Percentiles rank a stretch among this genome's conserved stretches.
These are phyloP conservation scores for Eubucco bourcierii DNA, from an alignment of 2,113 vertebrate genomes.

Conservation along the genomic window DNA sequence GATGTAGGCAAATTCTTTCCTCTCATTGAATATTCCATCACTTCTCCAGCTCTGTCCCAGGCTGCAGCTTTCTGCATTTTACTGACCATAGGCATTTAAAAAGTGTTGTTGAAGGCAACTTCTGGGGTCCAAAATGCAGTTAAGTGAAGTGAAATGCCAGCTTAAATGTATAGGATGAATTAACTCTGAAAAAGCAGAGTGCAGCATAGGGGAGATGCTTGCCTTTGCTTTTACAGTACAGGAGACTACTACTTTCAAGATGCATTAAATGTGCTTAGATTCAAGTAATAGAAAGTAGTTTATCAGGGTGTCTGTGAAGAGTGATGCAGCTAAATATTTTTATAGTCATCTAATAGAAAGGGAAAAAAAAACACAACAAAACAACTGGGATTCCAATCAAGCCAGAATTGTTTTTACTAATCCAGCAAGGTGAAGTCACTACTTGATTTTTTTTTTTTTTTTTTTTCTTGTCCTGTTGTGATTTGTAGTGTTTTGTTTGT, in stretches of 20 bases:
- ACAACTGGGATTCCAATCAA: not conserved
- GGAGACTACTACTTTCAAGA: not conserved
- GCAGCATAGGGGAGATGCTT: not conserved
- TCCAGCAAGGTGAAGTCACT: not conserved
- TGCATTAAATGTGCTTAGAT: not conserved
- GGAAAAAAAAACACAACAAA: not conserved
- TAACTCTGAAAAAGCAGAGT: not conserved
- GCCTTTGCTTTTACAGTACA: not conserved
- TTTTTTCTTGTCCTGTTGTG: slow-evolving; percentile 36
- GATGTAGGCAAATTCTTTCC: not conserved
- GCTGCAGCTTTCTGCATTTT: not conserved
- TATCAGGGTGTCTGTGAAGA: not conserved
- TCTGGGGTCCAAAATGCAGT: not conserved
- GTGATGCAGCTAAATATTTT: not conserved
- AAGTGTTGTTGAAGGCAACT: not conserved
- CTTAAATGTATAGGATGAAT: not conserved
- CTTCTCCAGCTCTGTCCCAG: not conserved
- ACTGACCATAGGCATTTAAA: not conserved
- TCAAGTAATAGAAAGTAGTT: not conserved
- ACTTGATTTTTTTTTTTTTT: slow-evolving; percentile 39
- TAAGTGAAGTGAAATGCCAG: not conserved
- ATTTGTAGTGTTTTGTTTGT: slow-evolving; percentile 48
- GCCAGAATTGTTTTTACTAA: slow-evolving; percentile 13
- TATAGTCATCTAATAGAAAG: not conserved
- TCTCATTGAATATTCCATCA: not conserved